Conservation (phyloP, 2,113 vertebrate genomes). For the Lasiurus cinereus region DNA sequence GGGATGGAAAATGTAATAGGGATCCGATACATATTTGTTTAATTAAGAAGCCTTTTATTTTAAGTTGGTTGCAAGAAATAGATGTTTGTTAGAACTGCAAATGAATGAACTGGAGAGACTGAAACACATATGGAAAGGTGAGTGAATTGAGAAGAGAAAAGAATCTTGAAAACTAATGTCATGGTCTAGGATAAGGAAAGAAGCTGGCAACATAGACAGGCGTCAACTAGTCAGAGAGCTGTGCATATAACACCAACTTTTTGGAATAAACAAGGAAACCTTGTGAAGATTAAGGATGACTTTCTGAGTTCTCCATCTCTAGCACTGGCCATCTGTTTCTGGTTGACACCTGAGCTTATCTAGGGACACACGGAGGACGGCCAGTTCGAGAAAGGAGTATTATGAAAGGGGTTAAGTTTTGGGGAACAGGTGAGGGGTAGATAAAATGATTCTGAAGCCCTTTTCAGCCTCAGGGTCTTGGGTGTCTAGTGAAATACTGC, state of each 20-base stretch:
- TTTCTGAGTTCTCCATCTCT: not conserved
- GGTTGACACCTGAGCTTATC: not conserved
- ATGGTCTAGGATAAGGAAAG: not conserved
- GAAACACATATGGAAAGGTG: not conserved
- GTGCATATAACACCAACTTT: not conserved
- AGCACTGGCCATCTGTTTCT: not conserved
- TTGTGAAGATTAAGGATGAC: not conserved
- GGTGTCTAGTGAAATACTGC: conserved; percentile 5
- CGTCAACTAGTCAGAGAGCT: not conserved
- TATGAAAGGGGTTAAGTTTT: not conserved
- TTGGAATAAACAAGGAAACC: not conserved
- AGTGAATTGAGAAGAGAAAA: not conserved
- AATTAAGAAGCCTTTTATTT: conserved; percentile 13
- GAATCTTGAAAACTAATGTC: not conserved
- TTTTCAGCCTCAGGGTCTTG: not conserved
- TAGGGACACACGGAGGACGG: not conserved
- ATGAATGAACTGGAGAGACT: not conserved
- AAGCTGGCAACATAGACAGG: not conserved
- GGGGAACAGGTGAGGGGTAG: not conserved
- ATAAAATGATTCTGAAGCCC: not conserved
- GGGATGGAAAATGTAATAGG: not conserved
- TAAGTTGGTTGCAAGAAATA: conserved; percentile 24
- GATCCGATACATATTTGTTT: conserved; percentile 5
- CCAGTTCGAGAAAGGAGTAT: not conserved
- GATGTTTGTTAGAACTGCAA: conserved; percentile 37